A percentile compares a stretch with the other conserved stretches of the same genome.
These are phyloP conservation scores for Cataglyphis livida DNA, from an alignment of 2,888 invertebrate genomes.

Conservation along the genomic window DNA sequence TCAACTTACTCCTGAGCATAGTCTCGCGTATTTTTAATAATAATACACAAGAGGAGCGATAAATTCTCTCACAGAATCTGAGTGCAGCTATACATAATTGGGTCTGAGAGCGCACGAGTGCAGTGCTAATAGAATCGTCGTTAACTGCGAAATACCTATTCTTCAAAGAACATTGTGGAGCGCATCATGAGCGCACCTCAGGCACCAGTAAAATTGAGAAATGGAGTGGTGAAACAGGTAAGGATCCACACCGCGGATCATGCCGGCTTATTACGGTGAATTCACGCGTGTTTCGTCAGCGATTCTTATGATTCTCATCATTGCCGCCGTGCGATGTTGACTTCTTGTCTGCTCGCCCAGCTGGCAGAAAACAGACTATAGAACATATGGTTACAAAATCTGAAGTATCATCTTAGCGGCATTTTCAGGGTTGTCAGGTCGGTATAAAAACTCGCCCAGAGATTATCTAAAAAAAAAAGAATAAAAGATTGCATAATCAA, in stretches of 20 bases:
- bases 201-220: conserved; percentile 84
- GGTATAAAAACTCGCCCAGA: neutral
- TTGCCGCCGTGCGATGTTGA: conserved; percentile 1
- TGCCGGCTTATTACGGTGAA: neutral
- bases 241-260: conserved; percentile 71
- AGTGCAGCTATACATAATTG: conserved; percentile 42
- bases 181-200: conserved; percentile 81
- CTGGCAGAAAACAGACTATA: conserved; percentile 40
- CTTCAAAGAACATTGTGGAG: conserved; percentile 35
- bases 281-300: neutral
- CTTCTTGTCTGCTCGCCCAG: conserved; percentile 35
- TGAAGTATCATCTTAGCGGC: conserved; percentile 25
- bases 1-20: conserved; percentile 75
- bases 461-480: neutral
- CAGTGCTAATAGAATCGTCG: conserved; percentile 30
- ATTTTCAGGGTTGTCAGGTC: neutral
- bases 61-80: neutral
- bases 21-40: neutral
- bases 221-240: conserved; percentile 89
- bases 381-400: conserved; percentile 70
- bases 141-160: conserved; percentile 51
- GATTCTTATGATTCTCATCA: neutral
- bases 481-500: neutral
- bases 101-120: conserved; percentile 39
- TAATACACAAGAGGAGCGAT: conserved; percentile 16